These are phyloP conservation scores for Holacanthella duospinosa DNA, from an alignment of 2,888 invertebrate genomes.

Conservation along the genomic window DNA sequence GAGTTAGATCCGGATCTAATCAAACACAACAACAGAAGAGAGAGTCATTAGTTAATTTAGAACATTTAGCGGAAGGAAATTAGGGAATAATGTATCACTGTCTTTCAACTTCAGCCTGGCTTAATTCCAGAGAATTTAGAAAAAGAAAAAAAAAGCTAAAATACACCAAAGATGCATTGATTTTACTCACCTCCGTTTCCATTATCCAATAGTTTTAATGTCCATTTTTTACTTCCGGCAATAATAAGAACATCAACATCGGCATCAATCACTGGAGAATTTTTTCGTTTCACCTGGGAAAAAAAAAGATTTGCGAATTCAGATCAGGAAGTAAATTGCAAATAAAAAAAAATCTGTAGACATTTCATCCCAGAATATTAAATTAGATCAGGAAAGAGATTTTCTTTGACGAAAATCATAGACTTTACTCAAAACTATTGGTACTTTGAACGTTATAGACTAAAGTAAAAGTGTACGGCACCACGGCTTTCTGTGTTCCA, in stretches of 20 bases:
- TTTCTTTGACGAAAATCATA: neutral
- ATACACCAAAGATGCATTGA: no score
- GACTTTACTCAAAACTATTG: no score
- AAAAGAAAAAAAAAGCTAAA: neutral
- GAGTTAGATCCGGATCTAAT: constrained; percentile 53
- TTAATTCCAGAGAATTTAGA: neutral
- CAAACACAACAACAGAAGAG: constrained; percentile 14
- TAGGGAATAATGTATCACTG: no score
- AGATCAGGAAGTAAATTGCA: neutral
- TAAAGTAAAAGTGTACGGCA: no score
- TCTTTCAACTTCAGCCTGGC: neutral
- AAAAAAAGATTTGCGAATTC: no score
- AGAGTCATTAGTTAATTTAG: neutral
- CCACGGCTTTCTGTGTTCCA: neutral
- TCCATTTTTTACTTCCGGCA: constrained; percentile 36
- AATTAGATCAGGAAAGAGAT: neutral
- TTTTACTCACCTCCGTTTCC: constrained; percentile 36
- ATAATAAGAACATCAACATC: constrained; percentile 35
- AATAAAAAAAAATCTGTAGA: neutral
- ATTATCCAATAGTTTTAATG: constrained; percentile 35
- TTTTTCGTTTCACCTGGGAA: constrained; percentile 33
- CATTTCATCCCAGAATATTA: neutral
- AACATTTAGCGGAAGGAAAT: no score
- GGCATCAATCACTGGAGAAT: constrained; percentile 36
- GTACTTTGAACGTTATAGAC: no score